These are phyloP conservation scores for Platichthys stellatus DNA, from an alignment of 2,113 vertebrate species.

Conservation along the genomic window DNA sequence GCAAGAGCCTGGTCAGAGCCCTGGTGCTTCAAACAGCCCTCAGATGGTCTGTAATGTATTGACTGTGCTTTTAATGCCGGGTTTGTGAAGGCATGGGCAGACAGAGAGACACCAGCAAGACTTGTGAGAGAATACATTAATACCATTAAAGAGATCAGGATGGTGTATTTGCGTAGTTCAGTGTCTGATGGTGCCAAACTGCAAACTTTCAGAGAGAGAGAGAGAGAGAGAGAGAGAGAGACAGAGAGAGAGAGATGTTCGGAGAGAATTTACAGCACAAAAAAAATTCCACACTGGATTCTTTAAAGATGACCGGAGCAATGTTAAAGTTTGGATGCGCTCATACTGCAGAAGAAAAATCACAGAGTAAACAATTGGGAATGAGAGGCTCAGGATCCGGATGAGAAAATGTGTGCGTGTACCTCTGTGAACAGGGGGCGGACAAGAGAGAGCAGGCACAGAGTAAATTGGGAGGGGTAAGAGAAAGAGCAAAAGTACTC, in stretches of 20 bases:
- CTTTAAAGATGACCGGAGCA: slow-evolving; percentile 37
- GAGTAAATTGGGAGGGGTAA: slow-evolving; percentile 11
- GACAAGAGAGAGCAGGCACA: slow-evolving; percentile 15
- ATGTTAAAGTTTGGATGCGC: slow-evolving; percentile 37
- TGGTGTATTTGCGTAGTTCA: slow-evolving; percentile 36
- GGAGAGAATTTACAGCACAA: slow-evolving; percentile 30
- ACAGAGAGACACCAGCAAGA: slow-evolving; percentile 10
- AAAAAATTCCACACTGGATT: slow-evolving; percentile 15
- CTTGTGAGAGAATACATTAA: slow-evolving; percentile 56
- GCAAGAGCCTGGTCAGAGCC: background rate
- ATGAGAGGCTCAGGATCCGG: background rate
- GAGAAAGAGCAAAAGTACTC: slow-evolving; percentile 5
- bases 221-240: slow-evolving; percentile 13
- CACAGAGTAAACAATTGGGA: slow-evolving; percentile 21
- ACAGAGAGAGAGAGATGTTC: slow-evolving; percentile 27
- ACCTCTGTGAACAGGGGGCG: slow-evolving; percentile 11
- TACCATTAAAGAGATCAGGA: slow-evolving; percentile 23
- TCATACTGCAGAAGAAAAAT: slow-evolving; percentile 35
- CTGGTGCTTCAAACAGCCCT: background rate
- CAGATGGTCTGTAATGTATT: slow-evolving; percentile 26
- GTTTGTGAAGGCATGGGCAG: slow-evolving; percentile 14
- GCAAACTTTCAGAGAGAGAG: slow-evolving; percentile 24
- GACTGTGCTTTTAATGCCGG: slow-evolving; percentile 38
- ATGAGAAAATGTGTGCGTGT: slow-evolving; percentile 17
- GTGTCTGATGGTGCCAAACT: slow-evolving; percentile 29